Conservation (phyloP, 2,888 invertebrate genomes). For the Stenolophus ochropezus region DNA sequence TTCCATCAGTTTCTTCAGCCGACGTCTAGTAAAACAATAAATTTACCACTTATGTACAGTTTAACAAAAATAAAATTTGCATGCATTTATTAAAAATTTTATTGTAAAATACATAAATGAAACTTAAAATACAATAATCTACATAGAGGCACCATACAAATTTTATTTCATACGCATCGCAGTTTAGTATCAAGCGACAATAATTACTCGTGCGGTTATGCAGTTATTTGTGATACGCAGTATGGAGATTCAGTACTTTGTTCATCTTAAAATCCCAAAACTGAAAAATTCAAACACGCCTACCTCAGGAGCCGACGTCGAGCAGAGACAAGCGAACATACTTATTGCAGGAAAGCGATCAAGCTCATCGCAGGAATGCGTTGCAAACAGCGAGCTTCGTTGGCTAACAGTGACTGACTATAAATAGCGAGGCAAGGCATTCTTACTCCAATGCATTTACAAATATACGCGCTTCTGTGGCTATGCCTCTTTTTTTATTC, state of each 20-base stretch:
- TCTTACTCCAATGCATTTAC: conserved; percentile 39
- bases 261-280: conserved; percentile 64
- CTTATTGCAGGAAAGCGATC: conserved; percentile 1
- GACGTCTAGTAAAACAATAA: conserved; percentile 67
- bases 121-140: conserved; percentile 44
- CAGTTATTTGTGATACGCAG: conserved; percentile 26
- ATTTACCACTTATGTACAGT: conserved; percentile 23
- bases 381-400: conserved; percentile 29
- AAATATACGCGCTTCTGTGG: conserved; percentile 28
- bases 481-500: conserved; percentile 1
- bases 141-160: conserved; percentile 50
- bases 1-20: conserved; percentile 67
- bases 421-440: conserved; percentile 26
- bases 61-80: conserved; percentile 63
- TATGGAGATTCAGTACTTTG: conserved; percentile 31
- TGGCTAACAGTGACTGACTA: conserved; percentile 43
- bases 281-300: conserved; percentile 63
- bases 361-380: conserved; percentile 23
- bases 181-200: conserved; percentile 31
- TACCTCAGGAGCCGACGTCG: conserved; percentile 52
- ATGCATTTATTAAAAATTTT: conserved; percentile 54
- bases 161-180: conserved; percentile 51
- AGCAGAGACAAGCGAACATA: conserved; percentile 56
- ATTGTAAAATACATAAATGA: conserved; percentile 36
- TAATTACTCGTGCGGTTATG: conserved; percentile 18